Conservation (phyloP, 2,888 invertebrate species). For the Drosophila lacicola region DNA sequence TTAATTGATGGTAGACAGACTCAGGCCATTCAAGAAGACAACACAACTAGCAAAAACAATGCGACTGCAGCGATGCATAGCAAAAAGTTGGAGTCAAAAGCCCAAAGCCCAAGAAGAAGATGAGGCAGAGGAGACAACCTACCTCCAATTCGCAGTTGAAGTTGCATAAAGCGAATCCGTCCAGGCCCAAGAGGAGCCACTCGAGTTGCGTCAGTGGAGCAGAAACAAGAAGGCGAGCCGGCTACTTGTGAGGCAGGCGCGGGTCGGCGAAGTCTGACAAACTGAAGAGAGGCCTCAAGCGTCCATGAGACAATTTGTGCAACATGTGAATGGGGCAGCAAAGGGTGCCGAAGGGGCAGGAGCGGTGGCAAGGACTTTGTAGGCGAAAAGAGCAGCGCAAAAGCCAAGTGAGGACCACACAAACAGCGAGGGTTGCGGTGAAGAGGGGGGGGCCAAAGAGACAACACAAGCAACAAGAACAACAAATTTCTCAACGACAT, state of each 20-base stretch:
- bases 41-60: slow-evolving; percentile 11
- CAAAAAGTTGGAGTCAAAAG: slow-evolving; percentile 37
- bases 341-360: not conserved
- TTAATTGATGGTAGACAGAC: slow-evolving; percentile 51
- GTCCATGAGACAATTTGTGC: slow-evolving; percentile 66
- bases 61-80: slow-evolving; percentile 40
- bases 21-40: slow-evolving; percentile 7
- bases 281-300: slow-evolving; percentile 54
- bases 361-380: slow-evolving; percentile 18
- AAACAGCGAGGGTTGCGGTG: slow-evolving; percentile 4
- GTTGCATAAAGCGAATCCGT: slow-evolving; percentile 52
- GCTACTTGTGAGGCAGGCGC: slow-evolving; percentile 3
- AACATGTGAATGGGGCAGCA: slow-evolving; percentile 34
- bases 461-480: slow-evolving; percentile 26
- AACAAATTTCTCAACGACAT: slow-evolving; percentile 49
- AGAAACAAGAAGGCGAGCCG: slow-evolving; percentile 37
- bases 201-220: slow-evolving; percentile 54
- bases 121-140: slow-evolving; percentile 8
- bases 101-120: slow-evolving; percentile 5
- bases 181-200: slow-evolving; percentile 21
- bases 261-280: slow-evolving; percentile 3
- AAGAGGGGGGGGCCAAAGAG: not conserved
- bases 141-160: slow-evolving; percentile 17
- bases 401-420: slow-evolving; percentile 43
- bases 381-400: slow-evolving; percentile 35